Evolutionary conservation across 2,888 invertebrate genomes (phyloP).

Genomic region (Euplagia quadripunctaria): DNA sequence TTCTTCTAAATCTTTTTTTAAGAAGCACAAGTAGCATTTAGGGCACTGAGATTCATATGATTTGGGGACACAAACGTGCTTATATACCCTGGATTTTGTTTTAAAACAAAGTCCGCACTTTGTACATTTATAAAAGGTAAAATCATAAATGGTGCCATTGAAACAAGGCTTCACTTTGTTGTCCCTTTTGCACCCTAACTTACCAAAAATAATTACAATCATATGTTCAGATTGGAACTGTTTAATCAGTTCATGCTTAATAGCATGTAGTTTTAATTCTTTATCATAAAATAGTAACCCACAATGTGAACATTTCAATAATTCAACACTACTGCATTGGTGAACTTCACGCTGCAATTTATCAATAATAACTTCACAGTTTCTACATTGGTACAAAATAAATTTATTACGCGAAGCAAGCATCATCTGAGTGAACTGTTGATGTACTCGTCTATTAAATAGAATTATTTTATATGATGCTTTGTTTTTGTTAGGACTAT

Average conservation of each 20-base stretch:
- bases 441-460: slow-evolving; percentile 66
- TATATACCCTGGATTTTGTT: slow-evolving; percentile 42
- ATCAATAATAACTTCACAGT: slow-evolving; percentile 65
- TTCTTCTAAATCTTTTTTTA: slow-evolving; percentile 56
- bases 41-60: slow-evolving; percentile 60
- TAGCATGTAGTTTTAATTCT: slow-evolving; percentile 61
- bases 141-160: slow-evolving; percentile 66
- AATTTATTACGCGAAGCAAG: slow-evolving; percentile 51
- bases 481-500: slow-evolving; percentile 36
- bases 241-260: slow-evolving; percentile 63
- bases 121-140: slow-evolving; percentile 68
- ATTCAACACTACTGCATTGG: slow-evolving; percentile 56
- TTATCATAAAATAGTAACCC: slow-evolving; percentile 58
- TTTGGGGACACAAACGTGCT: slow-evolving; percentile 63
- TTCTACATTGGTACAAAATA: slow-evolving; percentile 72
- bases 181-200: slow-evolving; percentile 23
- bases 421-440: slow-evolving; percentile 56
- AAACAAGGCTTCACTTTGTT: slow-evolving; percentile 49
- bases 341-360: slow-evolving; percentile 55
- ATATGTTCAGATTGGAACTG: slow-evolving; percentile 65
- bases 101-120: slow-evolving; percentile 66
- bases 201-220: slow-evolving; percentile 69
- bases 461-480: slow-evolving; percentile 65
- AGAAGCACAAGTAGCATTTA: slow-evolving; percentile 66
- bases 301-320: slow-evolving; percentile 67